Percentiles rank a stretch among this genome's conserved stretches.
Evolutionary conservation across 1,140 invertebrate species (phyloP).

Genomic region (Melanaphis sacchari): DNA sequence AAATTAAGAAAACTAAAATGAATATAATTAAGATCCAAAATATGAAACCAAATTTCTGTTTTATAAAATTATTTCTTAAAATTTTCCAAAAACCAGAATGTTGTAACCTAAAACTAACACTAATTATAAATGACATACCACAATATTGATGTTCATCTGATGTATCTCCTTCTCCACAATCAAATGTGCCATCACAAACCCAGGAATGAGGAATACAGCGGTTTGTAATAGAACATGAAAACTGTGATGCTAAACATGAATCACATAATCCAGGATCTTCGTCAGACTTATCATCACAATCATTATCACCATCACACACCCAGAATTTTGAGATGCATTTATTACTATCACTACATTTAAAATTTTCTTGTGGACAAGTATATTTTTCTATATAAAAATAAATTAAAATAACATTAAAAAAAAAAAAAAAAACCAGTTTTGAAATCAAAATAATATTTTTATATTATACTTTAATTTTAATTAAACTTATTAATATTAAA

Average conservation of each 20-base stretch:
- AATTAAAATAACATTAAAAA: not conserved
- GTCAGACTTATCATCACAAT: slow-evolving; percentile 65
- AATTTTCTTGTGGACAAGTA: slow-evolving; percentile 65
- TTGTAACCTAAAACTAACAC: not conserved
- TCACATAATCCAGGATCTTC: slow-evolving; percentile 62
- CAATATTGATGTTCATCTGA: slow-evolving; percentile 77
- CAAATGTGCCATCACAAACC: slow-evolving; percentile 78
- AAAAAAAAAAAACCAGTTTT: not conserved
- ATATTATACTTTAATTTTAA: not conserved
- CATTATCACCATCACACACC: slow-evolving; percentile 66
- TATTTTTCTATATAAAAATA: slow-evolving; percentile 61
- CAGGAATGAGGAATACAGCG: slow-evolving; percentile 82
- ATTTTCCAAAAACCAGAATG: not conserved
- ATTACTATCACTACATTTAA: slow-evolving; percentile 65
- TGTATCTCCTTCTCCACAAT: slow-evolving; percentile 75
- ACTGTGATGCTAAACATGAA: slow-evolving; percentile 62
- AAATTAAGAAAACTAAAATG: not conserved
- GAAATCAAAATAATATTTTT: not conserved
- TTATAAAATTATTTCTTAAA: not conserved
- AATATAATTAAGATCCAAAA: not conserved
- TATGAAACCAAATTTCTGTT: not conserved
- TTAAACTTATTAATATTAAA: not conserved
- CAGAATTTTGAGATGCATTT: slow-evolving; percentile 67
- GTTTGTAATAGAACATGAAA: slow-evolving; percentile 62
- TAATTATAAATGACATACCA: slow-evolving; percentile 59